phyloP scores from a whole-genome alignment of 2,797 vertebrate species.

The Glossophaga mutica region DNA sequence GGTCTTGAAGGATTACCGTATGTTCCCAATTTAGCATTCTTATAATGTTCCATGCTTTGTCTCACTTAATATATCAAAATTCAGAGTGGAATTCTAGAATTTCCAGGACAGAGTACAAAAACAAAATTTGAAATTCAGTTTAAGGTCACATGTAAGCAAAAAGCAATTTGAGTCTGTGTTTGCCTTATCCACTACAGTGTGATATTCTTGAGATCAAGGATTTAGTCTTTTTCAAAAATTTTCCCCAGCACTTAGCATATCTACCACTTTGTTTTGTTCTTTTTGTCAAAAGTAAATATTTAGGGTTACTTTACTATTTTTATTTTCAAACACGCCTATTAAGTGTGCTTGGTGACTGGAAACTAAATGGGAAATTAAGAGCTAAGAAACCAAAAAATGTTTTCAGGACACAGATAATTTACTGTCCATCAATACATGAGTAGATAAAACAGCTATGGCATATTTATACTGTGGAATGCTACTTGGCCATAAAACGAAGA shows the following conservation, averaged over 20 bases:
- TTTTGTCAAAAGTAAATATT: conserved; percentile 37
- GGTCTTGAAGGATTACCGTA: conserved; percentile 50
- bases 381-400: not conserved
- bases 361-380: not conserved
- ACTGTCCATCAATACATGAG: not conserved
- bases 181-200: not conserved
- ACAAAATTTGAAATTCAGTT: conserved; percentile 47
- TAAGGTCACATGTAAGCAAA: not conserved
- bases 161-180: not conserved
- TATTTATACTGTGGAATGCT: not conserved
- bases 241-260: not conserved
- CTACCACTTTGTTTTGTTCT: not conserved
- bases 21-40: conserved; percentile 57
- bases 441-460: not conserved
- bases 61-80: conserved; percentile 52
- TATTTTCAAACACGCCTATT: not conserved
- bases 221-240: not conserved
- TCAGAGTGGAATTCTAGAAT: conserved; percentile 22
- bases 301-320: not conserved
- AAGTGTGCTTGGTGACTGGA: not conserved
- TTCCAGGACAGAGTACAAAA: conserved; percentile 6
- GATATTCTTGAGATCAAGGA: conserved; percentile 15
- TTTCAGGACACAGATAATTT: not conserved
- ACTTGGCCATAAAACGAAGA: not conserved
- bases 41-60: conserved; percentile 56